phyloP scores from a whole-genome alignment of 2,888 invertebrate genomes.

The Thereva unica region DNA sequence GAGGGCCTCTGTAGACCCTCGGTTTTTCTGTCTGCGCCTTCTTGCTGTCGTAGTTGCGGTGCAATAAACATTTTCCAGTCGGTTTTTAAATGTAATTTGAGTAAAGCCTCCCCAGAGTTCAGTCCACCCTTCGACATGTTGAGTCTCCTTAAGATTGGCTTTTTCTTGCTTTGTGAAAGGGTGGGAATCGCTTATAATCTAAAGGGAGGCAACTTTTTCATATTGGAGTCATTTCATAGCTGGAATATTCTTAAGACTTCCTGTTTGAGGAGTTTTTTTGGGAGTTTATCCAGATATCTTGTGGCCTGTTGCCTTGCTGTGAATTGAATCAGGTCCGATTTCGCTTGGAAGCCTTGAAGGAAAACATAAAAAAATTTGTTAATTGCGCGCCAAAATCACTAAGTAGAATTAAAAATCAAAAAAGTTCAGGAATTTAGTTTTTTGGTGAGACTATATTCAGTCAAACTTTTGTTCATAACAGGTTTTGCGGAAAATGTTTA shows the following conservation, averaged over 20 bases:
- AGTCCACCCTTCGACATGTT: conserved; percentile 17
- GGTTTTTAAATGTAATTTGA: conserved; percentile 39
- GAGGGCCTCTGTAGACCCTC: background rate
- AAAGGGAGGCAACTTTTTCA: background rate
- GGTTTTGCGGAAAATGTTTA: too few species aligned
- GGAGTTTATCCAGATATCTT: conserved; percentile 2
- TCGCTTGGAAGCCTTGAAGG: background rate
- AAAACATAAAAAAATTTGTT: conserved; percentile 9
- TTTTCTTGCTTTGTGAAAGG: conserved; percentile 3
- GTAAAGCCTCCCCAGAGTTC: conserved; percentile 28
- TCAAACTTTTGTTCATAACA: too few species aligned
- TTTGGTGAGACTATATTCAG: too few species aligned
- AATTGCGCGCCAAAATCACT: conserved; percentile 21
- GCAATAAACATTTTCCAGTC: conserved; percentile 40
- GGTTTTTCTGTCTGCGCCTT: conserved; percentile 9
- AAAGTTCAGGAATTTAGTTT: too few species aligned
- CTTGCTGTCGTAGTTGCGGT: conserved; percentile 4
- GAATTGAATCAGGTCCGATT: conserved; percentile 39
- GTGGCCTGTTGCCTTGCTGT: conserved; percentile 11
- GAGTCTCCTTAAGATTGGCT: conserved; percentile 5
- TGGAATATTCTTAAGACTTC: conserved; percentile 37
- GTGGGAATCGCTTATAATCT: background rate
- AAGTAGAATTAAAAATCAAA: too few species aligned
- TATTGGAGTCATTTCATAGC: conserved; percentile 7
- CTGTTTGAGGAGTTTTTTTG: conserved; percentile 36